A percentile compares a stretch with the other conserved stretches of the same genome.
These are phyloP conservation scores for Arctia plantaginis DNA, from an alignment of 2,888 invertebrate species.

Conservation along the genomic window DNA sequence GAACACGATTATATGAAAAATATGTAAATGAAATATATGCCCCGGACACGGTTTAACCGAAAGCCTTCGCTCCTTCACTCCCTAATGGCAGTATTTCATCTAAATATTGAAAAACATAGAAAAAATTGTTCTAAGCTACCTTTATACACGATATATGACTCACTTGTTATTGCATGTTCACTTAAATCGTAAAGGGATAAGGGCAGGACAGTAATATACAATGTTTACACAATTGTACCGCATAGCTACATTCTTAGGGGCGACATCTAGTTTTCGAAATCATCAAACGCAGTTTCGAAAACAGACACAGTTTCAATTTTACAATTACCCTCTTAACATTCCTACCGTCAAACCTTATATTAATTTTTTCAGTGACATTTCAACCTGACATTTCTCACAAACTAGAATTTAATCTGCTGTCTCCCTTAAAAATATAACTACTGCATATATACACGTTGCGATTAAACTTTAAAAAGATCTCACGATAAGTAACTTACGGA, in stretches of 20 bases:
- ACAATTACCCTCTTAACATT: slow-evolving; percentile 16
- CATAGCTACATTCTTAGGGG: slow-evolving; percentile 48
- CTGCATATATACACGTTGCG: slow-evolving; percentile 42
- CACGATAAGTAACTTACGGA: slow-evolving; percentile 11
- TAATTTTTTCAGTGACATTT: slow-evolving; percentile 4
- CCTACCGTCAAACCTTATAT: slow-evolving; percentile 12
- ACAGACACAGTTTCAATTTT: background rate
- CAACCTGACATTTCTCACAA: background rate
- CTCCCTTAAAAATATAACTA: slow-evolving; percentile 40
- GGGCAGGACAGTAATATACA: slow-evolving; percentile 62
- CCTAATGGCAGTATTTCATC: slow-evolving; percentile 81
- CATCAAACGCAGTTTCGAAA: background rate
- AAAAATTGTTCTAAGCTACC: slow-evolving; percentile 80
- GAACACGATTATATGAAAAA: slow-evolving; percentile 42
- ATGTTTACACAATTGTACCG: slow-evolving; percentile 45
- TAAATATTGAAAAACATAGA: slow-evolving; percentile 84
- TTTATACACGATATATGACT: slow-evolving; percentile 81
- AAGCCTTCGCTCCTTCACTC: slow-evolving; percentile 39
- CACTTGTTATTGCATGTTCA: slow-evolving; percentile 80
- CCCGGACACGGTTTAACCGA: slow-evolving; percentile 38
- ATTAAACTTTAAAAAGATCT: slow-evolving; percentile 17
- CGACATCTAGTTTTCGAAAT: slow-evolving; percentile 11
- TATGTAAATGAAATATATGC: slow-evolving; percentile 47
- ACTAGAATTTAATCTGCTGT: background rate
- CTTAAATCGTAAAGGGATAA: slow-evolving; percentile 72